Evolutionary conservation across 2,113 vertebrate genomes (phyloP).

Genomic region (Gasterosteus nipponicus): DNA sequence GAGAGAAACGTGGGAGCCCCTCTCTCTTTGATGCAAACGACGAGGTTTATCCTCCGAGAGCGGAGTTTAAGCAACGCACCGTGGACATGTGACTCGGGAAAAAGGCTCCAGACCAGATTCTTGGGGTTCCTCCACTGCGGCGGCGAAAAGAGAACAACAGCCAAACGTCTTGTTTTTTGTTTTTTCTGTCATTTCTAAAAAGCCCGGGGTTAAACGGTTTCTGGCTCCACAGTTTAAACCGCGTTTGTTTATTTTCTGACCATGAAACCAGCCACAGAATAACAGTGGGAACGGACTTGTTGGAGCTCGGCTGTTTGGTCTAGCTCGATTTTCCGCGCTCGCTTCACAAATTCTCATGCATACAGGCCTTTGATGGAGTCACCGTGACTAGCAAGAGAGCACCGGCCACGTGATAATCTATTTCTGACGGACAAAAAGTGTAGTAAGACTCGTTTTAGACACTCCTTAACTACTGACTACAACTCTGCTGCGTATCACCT

Average conservation of each 20-base stretch:
- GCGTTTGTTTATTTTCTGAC: constrained; percentile 83
- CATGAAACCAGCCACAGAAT: constrained; percentile 83
- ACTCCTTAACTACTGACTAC: background rate
- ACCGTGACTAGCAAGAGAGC: constrained; percentile 56
- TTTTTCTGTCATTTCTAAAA: constrained; percentile 81
- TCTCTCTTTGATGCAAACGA: constrained; percentile 77
- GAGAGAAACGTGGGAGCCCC: constrained; percentile 72
- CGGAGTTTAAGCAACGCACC: constrained; percentile 66
- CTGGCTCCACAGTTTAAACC: constrained; percentile 78
- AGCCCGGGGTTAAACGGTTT: constrained; percentile 79
- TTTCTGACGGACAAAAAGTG: constrained; percentile 71
- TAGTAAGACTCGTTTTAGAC: constrained; percentile 38
- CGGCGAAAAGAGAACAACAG: constrained; percentile 65
- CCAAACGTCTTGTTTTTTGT: constrained; percentile 78
- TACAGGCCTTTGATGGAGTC: constrained; percentile 75
- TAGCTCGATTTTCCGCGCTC: constrained; percentile 77
- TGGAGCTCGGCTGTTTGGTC: constrained; percentile 80
- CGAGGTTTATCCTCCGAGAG: constrained; percentile 68
- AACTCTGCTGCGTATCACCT: constrained; percentile 4
- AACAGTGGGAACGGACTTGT: constrained; percentile 77
- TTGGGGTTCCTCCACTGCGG: constrained; percentile 73
- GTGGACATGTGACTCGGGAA: constrained; percentile 65
- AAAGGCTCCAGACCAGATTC: constrained; percentile 77
- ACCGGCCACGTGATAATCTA: constrained; percentile 72
- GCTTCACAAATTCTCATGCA: constrained; percentile 77